phyloP scores from a whole-genome alignment of 1,140 invertebrate species.

The Heterodera schachtii region DNA sequence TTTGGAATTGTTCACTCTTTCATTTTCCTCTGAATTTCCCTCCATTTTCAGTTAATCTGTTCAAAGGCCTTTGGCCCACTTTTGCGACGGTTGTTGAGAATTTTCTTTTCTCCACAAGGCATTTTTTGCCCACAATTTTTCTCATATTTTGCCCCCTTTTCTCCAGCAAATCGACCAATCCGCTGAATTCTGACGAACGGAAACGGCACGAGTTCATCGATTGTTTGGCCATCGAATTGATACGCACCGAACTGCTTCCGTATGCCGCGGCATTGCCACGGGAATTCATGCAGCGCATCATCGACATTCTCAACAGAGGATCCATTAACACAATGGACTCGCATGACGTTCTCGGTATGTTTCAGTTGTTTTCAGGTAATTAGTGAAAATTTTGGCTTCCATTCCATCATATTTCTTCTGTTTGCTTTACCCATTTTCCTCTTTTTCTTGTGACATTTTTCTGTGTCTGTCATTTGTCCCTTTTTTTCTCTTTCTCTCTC shows the following conservation, averaged over 20 bases:
- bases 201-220: slow-evolving; percentile 59
- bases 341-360: slow-evolving; percentile 61
- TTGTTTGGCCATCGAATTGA: slow-evolving; percentile 78
- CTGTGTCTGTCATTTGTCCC: slow-evolving; percentile 15
- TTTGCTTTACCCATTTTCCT: slow-evolving; percentile 17
- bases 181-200: slow-evolving; percentile 58
- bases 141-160: not conserved
- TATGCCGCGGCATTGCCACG: slow-evolving; percentile 78
- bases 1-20: slow-evolving; percentile 59
- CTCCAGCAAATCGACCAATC: slow-evolving; percentile 75
- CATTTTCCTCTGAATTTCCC: not conserved
- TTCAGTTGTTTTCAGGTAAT: not conserved
- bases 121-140: not conserved
- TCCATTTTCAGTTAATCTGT: slow-evolving; percentile 64
- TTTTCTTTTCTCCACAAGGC: slow-evolving; percentile 78
- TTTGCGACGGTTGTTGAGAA: slow-evolving; percentile 83
- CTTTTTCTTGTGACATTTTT: slow-evolving; percentile 14
- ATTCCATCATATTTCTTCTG: not conserved
- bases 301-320: slow-evolving; percentile 86
- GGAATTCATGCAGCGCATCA: slow-evolving; percentile 82
- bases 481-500: slow-evolving; percentile 25
- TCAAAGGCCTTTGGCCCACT: slow-evolving; percentile 76
- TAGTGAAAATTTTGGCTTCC: too few relatives aligned
- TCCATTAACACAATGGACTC: slow-evolving; percentile 74
- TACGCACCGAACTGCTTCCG: slow-evolving; percentile 83